Evolutionary conservation across 2,113 vertebrate species (phyloP).

Genomic region (Phyllostomus hastatus): DNA sequence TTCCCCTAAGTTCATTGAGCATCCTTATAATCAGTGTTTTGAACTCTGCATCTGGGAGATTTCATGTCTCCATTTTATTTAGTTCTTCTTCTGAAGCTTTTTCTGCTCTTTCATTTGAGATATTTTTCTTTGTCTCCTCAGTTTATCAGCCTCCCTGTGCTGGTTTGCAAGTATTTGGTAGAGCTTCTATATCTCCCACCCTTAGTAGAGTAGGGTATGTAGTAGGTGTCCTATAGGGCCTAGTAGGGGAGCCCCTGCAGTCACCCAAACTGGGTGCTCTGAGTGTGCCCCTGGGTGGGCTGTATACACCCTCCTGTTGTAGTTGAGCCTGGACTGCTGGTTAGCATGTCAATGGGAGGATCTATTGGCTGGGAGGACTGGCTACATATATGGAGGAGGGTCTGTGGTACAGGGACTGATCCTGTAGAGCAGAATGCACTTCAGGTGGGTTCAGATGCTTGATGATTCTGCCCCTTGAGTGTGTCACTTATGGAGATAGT

Average conservation of each 20-base stretch:
- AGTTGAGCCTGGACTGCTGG: neutral
- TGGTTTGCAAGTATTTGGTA: neutral
- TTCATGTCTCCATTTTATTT: neutral
- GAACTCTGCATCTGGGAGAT: neutral
- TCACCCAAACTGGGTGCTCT: neutral
- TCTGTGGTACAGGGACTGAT: neutral
- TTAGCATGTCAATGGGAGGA: neutral
- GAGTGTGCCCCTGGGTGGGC: neutral
- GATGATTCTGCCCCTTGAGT: neutral
- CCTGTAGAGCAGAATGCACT: neutral
- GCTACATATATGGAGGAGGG: neutral
- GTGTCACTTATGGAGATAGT: neutral
- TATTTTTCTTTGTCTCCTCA: neutral
- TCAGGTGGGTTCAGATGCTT: neutral
- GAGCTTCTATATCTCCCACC: neutral
- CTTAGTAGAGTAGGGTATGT: neutral
- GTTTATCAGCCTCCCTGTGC: neutral
- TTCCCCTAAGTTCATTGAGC: neutral
- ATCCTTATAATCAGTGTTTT: neutral
- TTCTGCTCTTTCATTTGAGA: neutral
- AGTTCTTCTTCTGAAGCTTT: neutral
- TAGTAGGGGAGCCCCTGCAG: neutral
- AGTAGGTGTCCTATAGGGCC: neutral
- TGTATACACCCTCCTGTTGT: neutral
- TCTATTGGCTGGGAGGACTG: neutral